These are phyloP conservation scores for Mastomys coucha DNA, from an alignment of 2,113 vertebrate species.

Conservation along the genomic window DNA sequence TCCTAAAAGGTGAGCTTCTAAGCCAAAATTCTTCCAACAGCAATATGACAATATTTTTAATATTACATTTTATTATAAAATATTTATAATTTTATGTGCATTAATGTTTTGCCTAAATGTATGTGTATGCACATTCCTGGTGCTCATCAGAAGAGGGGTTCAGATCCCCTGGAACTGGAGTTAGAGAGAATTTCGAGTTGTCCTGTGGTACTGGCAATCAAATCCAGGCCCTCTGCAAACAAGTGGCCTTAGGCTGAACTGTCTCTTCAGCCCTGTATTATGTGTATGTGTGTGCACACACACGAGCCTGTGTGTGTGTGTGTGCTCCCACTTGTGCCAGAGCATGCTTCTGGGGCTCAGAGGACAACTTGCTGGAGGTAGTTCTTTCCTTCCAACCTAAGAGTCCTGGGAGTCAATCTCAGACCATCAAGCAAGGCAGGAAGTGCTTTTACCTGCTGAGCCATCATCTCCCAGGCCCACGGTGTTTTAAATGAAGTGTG, in stretches of 20 bases:
- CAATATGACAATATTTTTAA: neutral
- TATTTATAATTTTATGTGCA: neutral
- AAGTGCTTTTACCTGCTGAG: neutral
- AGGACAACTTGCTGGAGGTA: neutral
- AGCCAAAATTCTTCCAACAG: neutral
- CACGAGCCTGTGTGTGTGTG: no score
- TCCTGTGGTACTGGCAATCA: neutral
- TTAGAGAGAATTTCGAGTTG: neutral
- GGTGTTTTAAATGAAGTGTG: constrained; percentile 1
- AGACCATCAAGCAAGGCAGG: neutral
- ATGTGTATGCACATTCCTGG: neutral
- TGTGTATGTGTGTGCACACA: no score
- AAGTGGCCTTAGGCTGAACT: neutral
- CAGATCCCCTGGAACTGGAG: neutral
- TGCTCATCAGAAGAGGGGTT: neutral
- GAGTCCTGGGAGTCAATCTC: neutral
- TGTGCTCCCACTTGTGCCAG: neutral
- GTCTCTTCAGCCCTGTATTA: neutral
- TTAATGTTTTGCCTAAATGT: no score
- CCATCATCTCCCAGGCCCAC: neutral
- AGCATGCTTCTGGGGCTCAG: no score
- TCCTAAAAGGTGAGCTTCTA: neutral
- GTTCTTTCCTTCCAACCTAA: neutral
- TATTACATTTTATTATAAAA: neutral
- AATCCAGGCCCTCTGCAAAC: neutral